These are phyloP conservation scores for Drosophila persimilis DNA, from an alignment of 1,140 invertebrate genomes.

Conservation along the genomic window DNA sequence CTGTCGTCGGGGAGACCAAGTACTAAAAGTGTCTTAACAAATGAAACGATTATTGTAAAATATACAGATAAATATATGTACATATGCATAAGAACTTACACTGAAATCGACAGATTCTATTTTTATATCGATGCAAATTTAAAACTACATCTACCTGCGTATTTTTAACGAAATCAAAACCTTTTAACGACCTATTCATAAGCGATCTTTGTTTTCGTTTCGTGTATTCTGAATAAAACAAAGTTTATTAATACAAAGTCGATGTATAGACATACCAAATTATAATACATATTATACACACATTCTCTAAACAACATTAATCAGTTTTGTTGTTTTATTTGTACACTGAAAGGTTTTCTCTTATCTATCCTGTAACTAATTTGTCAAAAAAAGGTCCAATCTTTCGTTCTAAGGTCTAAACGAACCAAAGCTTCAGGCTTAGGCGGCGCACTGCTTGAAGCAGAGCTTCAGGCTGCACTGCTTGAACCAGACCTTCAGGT, in stretches of 20 bases:
- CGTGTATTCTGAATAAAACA: not conserved
- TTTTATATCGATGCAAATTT: constrained; percentile 32
- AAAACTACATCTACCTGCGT: constrained; percentile 41
- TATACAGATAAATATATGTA: constrained; percentile 25
- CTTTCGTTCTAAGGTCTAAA: no score
- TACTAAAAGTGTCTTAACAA: constrained; percentile 48
- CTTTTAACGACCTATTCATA: constrained; percentile 3
- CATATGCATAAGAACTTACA: not conserved
- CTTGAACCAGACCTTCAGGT: no score
- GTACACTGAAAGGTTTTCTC: no score
- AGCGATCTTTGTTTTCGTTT: constrained; percentile 17
- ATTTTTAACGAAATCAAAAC: constrained; percentile 27
- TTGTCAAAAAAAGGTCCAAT: no score
- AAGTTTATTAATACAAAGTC: constrained; percentile 10
- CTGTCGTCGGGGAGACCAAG: constrained; percentile 25
- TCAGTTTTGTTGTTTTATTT: not conserved
- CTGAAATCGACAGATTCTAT: constrained; percentile 29
- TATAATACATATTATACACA: not conserved
- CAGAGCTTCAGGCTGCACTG: no score
- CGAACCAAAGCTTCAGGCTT: no score
- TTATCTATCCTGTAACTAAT: no score
- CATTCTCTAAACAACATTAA: no score
- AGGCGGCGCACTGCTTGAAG: no score
- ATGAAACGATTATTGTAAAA: constrained; percentile 44
- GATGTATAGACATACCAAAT: constrained; percentile 25